Conservation (phyloP, 2,888 invertebrate species). For the Hermaeophaga mercurialis region DNA sequence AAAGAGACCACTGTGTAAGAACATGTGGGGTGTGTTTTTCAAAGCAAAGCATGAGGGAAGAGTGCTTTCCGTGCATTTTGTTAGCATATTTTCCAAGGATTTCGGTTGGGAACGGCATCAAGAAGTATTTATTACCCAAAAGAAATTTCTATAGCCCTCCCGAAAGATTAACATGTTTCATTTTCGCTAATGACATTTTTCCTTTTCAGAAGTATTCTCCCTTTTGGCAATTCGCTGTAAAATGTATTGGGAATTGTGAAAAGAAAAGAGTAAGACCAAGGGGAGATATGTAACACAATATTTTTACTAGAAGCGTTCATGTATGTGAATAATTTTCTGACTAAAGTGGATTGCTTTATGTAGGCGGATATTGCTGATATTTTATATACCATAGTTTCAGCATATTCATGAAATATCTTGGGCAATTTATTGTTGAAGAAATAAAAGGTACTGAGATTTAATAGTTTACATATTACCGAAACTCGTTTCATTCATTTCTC, state of each 20-base stretch:
- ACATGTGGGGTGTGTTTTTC: not conserved
- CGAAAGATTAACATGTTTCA: constrained; percentile 31
- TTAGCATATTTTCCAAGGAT: constrained; percentile 13
- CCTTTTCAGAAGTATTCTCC: constrained; percentile 30
- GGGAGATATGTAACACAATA: constrained; percentile 30
- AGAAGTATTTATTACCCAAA: constrained; percentile 24
- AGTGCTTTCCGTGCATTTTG: not conserved
- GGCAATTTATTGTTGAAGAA: no score
- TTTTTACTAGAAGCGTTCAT: constrained; percentile 17
- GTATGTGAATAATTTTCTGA: constrained; percentile 21
- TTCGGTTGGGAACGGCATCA: constrained; percentile 6
- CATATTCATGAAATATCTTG: no score
- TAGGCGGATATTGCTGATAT: constrained; percentile 6
- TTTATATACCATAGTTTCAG: not conserved
- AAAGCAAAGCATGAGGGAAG: not conserved
- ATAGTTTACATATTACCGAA: no score
- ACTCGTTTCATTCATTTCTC: no score
- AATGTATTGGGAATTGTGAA: constrained; percentile 29
- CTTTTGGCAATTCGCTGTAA: constrained; percentile 32
- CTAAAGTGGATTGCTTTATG: constrained; percentile 15
- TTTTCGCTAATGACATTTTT: constrained; percentile 32
- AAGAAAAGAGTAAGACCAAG: constrained; percentile 22
- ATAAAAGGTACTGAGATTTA: no score
- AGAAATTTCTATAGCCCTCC: constrained; percentile 22
- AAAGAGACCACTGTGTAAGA: not conserved